phyloP scores from a whole-genome alignment of 1,140 invertebrate species.

The Portunus trituberculatus region DNA sequence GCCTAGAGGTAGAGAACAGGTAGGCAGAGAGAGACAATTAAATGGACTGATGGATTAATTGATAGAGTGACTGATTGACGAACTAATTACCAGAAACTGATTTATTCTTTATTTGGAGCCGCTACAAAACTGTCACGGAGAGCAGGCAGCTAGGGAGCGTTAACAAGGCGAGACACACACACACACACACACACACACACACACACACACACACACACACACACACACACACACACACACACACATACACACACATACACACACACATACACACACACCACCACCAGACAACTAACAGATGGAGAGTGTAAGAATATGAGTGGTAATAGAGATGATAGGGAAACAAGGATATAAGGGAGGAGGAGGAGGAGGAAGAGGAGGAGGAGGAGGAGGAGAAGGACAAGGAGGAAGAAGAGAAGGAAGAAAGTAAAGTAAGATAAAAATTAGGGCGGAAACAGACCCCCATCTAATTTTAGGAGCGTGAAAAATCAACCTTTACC shows the following conservation, averaged over 20 bases:
- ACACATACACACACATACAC: neutral
- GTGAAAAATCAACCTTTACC: neutral
- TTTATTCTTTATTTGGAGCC: neutral
- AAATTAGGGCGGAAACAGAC: slow-evolving; percentile 10
- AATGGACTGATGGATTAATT: slow-evolving; percentile 12
- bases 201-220: neutral
- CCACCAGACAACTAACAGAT: neutral
- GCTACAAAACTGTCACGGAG: neutral
- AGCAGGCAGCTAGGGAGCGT: neutral
- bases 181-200: neutral
- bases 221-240: neutral
- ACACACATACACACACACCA: neutral
- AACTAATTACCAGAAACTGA: neutral
- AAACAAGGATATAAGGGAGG: neutral
- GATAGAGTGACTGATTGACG: neutral
- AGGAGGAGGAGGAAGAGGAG: neutral
- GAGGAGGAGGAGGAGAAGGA: neutral
- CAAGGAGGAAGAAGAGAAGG: neutral
- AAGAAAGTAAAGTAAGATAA: too few relatives aligned
- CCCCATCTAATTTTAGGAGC: neutral
- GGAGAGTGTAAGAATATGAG: neutral
- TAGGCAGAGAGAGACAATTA: slow-evolving; percentile 47
- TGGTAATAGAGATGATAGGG: neutral
- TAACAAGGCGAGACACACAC: neutral
- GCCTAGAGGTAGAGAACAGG: neutral